Conservation (phyloP, 2,888 invertebrate species). For the Stenchaetothrips biformis region DNA sequence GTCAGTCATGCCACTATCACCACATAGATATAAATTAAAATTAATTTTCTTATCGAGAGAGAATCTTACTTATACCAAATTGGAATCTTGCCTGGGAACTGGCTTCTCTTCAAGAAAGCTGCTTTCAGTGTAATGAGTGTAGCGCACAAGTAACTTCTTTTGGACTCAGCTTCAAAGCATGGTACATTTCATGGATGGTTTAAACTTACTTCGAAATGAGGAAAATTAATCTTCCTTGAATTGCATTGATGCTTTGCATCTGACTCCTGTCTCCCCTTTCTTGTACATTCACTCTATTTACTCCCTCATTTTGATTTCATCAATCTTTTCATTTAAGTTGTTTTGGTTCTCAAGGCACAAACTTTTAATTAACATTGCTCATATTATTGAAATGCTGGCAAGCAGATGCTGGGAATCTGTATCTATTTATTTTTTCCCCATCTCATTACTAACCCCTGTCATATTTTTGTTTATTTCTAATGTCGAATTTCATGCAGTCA, state of each 20-base stretch:
- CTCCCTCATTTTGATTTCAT: background rate
- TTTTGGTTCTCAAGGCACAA: background rate
- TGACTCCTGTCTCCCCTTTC: background rate
- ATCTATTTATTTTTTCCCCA: background rate
- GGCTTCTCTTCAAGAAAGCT: background rate
- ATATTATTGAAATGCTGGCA: background rate
- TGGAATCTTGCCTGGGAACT: conserved; percentile 5
- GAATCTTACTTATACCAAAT: conserved; percentile 9
- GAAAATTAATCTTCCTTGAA: background rate
- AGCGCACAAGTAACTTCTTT: background rate
- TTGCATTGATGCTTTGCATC: background rate
- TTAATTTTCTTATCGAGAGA: conserved; percentile 16
- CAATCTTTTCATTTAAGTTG: background rate
- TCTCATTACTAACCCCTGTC: background rate
- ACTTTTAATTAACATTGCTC: background rate
- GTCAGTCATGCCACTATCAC: conserved; percentile 7
- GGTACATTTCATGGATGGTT: background rate
- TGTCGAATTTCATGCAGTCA: conserved; percentile 15
- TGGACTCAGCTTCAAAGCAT: background rate
- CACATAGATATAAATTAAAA: conserved; percentile 19
- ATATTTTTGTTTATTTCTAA: background rate
- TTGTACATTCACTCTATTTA: background rate
- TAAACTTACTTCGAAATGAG: background rate
- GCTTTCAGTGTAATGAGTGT: conserved; percentile 7
- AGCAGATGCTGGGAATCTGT: conserved; percentile 12